phyloP scores from a whole-genome alignment of 2,113 vertebrate genomes.

The Sturnus vulgaris region DNA sequence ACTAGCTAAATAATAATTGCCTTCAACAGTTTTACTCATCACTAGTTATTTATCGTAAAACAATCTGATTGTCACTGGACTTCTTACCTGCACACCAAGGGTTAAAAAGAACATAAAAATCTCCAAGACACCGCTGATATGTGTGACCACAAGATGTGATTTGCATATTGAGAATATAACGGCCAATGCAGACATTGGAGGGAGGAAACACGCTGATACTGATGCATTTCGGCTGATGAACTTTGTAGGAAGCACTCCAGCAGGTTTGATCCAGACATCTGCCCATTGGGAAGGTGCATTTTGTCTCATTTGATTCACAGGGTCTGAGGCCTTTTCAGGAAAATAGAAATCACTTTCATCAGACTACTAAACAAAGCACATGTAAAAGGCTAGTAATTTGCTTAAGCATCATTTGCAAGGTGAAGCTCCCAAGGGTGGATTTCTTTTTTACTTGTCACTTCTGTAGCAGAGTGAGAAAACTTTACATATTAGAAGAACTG shows the following conservation, averaged over 20 bases:
- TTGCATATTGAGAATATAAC: conserved; percentile 45
- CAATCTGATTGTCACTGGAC: background rate
- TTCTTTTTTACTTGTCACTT: background rate
- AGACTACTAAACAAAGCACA: conserved; percentile 17
- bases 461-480: background rate
- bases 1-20: background rate
- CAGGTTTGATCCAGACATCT: conserved; percentile 39
- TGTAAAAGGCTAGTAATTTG: conserved; percentile 7
- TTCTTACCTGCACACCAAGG: conserved; percentile 55
- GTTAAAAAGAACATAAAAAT: conserved; percentile 56
- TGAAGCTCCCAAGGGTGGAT: background rate
- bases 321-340: conserved; percentile 38
- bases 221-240: conserved; percentile 14
- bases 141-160: conserved; percentile 27
- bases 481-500: background rate
- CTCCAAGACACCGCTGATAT: conserved; percentile 20
- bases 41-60: background rate
- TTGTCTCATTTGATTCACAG: conserved; percentile 49
- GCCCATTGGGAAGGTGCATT: conserved; percentile 28
- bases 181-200: conserved; percentile 33
- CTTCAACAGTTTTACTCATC: background rate
- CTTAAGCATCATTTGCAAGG: conserved; percentile 12
- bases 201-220: conserved; percentile 22
- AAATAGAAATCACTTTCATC: conserved; percentile 13
- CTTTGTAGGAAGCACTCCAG: conserved; percentile 42